These are phyloP conservation scores for Avahi laniger DNA, from an alignment of 2,797 vertebrate genomes.

Conservation along the genomic window DNA sequence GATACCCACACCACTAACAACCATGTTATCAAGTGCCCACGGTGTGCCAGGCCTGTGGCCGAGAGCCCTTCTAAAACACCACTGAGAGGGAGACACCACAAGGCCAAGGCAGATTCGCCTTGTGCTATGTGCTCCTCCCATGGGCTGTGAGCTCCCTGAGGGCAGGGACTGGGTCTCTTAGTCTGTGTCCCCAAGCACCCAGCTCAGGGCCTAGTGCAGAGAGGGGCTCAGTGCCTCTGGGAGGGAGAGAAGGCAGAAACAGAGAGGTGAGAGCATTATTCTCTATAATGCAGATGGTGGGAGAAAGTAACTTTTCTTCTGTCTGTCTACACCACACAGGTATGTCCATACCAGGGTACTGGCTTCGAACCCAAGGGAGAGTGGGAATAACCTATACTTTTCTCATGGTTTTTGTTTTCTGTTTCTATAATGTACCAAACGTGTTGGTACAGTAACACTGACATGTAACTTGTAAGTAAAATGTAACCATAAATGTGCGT, in stretches of 20 bases:
- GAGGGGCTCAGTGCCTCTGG: not conserved
- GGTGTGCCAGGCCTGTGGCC: not conserved
- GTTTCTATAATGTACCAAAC: not conserved
- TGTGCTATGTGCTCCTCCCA: not conserved
- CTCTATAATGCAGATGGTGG: not conserved
- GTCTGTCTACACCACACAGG: not conserved
- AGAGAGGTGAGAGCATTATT: not conserved
- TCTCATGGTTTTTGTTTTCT: conserved; percentile 21
- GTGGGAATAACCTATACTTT: not conserved
- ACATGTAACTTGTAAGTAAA: not conserved
- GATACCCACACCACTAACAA: not conserved
- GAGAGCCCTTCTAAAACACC: not conserved
- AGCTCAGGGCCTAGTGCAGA: not conserved
- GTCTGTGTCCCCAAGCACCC: not conserved
- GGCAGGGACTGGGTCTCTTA: not conserved
- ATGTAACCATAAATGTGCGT: not conserved
- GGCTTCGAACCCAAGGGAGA: not conserved
- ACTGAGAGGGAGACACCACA: too few species aligned
- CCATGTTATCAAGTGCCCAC: not conserved
- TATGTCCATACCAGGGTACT: not conserved
- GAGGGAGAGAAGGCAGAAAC: not conserved
- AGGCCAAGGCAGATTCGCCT: too few species aligned
- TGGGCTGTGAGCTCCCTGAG: not conserved
- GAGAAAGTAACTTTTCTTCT: not conserved
- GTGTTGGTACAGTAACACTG: not conserved